These are phyloP conservation scores for Lampropteryx suffumata DNA, from an alignment of 2,888 invertebrate genomes.

Conservation along the genomic window DNA sequence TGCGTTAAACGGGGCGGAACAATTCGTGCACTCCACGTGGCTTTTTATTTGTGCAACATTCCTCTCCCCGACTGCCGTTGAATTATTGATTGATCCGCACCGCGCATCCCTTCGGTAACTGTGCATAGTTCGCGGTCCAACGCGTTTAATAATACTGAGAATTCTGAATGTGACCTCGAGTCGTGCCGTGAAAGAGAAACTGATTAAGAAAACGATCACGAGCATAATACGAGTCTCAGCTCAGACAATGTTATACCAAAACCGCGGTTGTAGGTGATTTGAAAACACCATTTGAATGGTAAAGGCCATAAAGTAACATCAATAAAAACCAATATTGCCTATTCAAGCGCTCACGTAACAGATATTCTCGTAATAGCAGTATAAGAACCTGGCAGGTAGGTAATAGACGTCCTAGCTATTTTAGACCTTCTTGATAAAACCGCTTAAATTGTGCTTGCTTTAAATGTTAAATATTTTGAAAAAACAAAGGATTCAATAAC, in stretches of 20 bases:
- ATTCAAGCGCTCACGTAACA: conserved; percentile 47
- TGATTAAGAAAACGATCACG: conserved; percentile 30
- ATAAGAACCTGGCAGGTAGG: conserved; percentile 42
- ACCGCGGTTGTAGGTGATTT: conserved; percentile 27
- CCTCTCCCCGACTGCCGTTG: conserved; percentile 49
- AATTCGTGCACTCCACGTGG: conserved; percentile 73
- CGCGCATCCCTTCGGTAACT: conserved; percentile 38
- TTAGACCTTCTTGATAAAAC: conserved; percentile 45
- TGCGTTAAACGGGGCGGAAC: conserved; percentile 75
- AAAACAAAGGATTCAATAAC: no score
- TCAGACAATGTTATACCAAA: conserved; percentile 25
- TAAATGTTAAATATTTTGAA: neutral
- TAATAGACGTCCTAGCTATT: conserved; percentile 47
- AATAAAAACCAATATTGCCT: conserved; percentile 42
- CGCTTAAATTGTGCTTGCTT: no score
- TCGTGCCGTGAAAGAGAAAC: conserved; percentile 31
- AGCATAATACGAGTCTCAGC: conserved; percentile 21
- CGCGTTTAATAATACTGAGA: conserved; percentile 21
- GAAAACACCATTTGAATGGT: conserved; percentile 28
- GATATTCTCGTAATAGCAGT: conserved; percentile 45
- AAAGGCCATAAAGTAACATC: conserved; percentile 36
- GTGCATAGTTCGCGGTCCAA: conserved; percentile 25
- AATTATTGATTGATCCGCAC: conserved; percentile 56
- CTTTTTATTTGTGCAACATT: conserved; percentile 76
- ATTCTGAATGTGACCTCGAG: conserved; percentile 23